Evolutionary conservation across 2,888 invertebrate species (phyloP).

Genomic region (Drosophila siamana): DNA sequence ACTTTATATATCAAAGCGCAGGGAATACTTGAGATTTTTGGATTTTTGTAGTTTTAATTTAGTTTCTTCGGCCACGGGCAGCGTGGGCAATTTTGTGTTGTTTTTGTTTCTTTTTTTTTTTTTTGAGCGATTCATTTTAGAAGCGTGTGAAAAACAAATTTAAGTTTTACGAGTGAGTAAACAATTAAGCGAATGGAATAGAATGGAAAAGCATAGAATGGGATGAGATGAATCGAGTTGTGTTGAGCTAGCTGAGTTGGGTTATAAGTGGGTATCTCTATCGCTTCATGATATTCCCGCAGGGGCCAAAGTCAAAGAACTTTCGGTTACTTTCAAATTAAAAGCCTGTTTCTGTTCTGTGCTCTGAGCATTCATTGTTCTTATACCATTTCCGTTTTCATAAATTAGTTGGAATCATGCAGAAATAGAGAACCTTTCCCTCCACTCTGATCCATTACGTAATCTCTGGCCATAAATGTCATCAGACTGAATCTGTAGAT

Average conservation of each 20-base stretch:
- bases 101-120: constrained; percentile 1
- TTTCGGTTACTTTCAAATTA: constrained; percentile 68
- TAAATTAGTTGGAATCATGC: constrained; percentile 51
- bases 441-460: constrained; percentile 42
- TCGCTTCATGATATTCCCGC: constrained; percentile 29
- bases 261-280: constrained; percentile 21
- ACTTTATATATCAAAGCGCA: constrained; percentile 46
- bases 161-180: constrained; percentile 49
- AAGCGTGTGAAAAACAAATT: constrained; percentile 74
- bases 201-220: constrained; percentile 31
- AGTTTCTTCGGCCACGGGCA: constrained; percentile 14
- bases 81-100: constrained; percentile 46
- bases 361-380: too few relatives aligned
- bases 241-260: constrained; percentile 12
- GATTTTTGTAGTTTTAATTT: constrained; percentile 24
- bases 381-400: constrained; percentile 69
- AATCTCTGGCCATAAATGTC: constrained; percentile 63
- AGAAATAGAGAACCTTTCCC: constrained; percentile 34
- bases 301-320: constrained; percentile 68
- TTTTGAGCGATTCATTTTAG: constrained; percentile 26
- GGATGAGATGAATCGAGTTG: constrained; percentile 20
- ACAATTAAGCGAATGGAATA: constrained; percentile 64
- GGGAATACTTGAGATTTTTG: constrained; percentile 34
- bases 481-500: constrained; percentile 24
- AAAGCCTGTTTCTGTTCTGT: constrained; percentile 25